phyloP scores from a whole-genome alignment of 2,797 vertebrate genomes.

The Limnodromus scolopaceus region DNA sequence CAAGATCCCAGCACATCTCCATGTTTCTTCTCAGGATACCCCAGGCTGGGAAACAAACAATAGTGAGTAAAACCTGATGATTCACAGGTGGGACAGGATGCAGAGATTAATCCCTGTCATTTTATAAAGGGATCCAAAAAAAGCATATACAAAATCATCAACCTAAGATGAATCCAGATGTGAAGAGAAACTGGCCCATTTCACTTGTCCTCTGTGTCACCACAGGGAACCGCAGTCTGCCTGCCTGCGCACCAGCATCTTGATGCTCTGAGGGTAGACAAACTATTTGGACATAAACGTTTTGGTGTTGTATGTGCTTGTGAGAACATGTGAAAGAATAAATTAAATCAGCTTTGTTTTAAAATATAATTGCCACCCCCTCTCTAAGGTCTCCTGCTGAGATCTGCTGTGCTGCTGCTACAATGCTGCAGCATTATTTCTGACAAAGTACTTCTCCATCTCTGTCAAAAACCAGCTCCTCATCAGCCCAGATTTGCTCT shows the following conservation, averaged over 20 bases:
- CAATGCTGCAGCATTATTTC: neutral
- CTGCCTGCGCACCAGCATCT: neutral
- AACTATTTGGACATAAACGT: neutral
- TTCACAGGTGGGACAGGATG: neutral
- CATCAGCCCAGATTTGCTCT: neutral
- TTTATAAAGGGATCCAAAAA: neutral
- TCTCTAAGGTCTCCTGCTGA: neutral
- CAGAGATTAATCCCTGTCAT: neutral
- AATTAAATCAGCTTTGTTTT: neutral
- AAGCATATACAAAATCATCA: neutral
- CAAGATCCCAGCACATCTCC: neutral
- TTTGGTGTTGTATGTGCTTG: accelerated
- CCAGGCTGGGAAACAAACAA: neutral
- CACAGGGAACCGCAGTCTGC: neutral
- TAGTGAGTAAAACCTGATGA: neutral
- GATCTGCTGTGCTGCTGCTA: neutral
- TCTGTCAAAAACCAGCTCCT: neutral
- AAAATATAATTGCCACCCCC: neutral
- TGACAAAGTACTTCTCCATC: neutral
- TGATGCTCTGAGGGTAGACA: neutral
- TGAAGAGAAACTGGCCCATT: neutral
- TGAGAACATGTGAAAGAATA: neutral
- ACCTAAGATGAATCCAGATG: neutral
- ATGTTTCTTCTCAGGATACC: neutral
- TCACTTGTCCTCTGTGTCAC: neutral